phyloP scores from a whole-genome alignment of 1,140 invertebrate species.

The Trialeurodes vaporariorum region DNA sequence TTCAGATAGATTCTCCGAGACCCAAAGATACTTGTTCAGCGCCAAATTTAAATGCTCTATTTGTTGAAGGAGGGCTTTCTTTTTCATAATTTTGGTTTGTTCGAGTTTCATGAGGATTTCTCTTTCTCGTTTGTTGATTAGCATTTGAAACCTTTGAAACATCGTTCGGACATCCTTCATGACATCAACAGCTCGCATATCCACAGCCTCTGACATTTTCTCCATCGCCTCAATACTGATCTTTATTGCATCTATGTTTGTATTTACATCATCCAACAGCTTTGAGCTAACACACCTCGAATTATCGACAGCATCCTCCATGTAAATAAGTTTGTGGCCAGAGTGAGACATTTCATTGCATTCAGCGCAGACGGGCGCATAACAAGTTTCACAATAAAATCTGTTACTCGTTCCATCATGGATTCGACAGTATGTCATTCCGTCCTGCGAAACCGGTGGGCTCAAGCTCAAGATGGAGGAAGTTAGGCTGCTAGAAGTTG shows the following conservation, averaged over 20 bases:
- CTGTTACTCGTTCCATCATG: background rate
- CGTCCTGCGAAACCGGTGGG: background rate
- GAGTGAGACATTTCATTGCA: background rate
- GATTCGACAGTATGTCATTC: background rate
- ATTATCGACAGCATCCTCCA: background rate
- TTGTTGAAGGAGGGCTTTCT: background rate
- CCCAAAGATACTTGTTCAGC: background rate
- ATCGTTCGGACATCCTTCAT: background rate
- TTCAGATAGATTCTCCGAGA: background rate
- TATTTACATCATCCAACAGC: background rate
- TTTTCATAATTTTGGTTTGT: background rate
- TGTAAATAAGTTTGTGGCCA: background rate
- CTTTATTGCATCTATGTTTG: background rate
- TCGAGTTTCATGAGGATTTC: background rate
- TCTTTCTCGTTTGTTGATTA: background rate
- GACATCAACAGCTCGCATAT: background rate
- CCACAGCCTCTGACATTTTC: background rate
- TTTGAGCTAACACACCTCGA: background rate
- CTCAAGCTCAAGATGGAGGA: background rate
- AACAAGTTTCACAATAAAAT: background rate
- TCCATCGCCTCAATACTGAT: background rate
- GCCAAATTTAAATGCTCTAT: background rate
- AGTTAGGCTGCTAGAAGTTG: background rate
- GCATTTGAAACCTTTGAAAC: background rate
- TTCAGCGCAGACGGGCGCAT: background rate